phyloP scores from a whole-genome alignment of 2,888 invertebrate genomes.

The Bhutanitis thaidina region DNA sequence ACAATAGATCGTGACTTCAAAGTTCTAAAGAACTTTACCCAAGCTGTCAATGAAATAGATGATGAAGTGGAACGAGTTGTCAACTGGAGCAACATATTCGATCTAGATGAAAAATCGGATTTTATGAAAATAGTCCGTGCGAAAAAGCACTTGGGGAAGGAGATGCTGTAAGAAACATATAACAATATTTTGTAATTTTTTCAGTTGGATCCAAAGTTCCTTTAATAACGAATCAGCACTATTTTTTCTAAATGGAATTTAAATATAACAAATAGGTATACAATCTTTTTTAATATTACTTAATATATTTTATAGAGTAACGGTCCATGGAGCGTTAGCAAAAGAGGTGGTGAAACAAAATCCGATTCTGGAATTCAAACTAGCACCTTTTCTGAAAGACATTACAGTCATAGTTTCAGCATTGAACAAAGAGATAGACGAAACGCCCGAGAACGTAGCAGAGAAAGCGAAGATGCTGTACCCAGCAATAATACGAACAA shows the following conservation, averaged over 20 bases:
- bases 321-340: constrained; percentile 66
- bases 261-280: too few species aligned
- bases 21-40: constrained; percentile 51
- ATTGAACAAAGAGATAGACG: constrained; percentile 49
- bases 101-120: constrained; percentile 42
- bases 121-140: constrained; percentile 44
- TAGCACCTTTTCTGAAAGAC: constrained; percentile 54
- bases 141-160: constrained; percentile 51
- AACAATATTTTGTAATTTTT: neutral
- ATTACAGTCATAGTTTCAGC: constrained; percentile 47
- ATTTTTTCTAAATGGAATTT: too few species aligned
- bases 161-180: constrained; percentile 53
- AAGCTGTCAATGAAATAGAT: constrained; percentile 38
- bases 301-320: constrained; percentile 52
- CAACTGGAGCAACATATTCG: constrained; percentile 46
- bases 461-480: constrained; percentile 44
- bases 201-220: too few species aligned
- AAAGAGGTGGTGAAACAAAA: constrained; percentile 70
- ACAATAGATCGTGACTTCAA: constrained; percentile 54
- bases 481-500: constrained; percentile 41
- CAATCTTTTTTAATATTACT: too few species aligned
- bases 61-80: constrained; percentile 19
- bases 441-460: constrained; percentile 36
- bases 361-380: constrained; percentile 57
- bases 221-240: too few species aligned